These are phyloP conservation scores for Alouatta palliata DNA, from an alignment of 2,113 vertebrate species.

Conservation along the genomic window DNA sequence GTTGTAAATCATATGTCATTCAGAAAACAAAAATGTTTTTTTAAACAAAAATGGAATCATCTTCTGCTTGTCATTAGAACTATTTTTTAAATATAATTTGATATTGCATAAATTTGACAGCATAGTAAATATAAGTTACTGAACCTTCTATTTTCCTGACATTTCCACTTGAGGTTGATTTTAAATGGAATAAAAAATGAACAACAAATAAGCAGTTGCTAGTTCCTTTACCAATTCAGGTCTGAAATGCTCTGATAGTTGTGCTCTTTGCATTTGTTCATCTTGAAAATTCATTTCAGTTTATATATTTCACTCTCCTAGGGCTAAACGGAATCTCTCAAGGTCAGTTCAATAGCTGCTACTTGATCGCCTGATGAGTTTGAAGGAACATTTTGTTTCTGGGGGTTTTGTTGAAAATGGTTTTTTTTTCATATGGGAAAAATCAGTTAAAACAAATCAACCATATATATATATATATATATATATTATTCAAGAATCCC, in stretches of 20 bases:
- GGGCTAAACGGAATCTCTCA: not conserved
- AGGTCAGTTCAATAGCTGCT: not conserved
- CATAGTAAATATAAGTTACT: not conserved
- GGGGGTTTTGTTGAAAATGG: constrained; percentile 13
- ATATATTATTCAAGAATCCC: constrained; percentile 39
- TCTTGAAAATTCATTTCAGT: not conserved
- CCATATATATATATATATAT: constrained; percentile 10
- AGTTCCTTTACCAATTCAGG: not conserved
- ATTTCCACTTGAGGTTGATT: not conserved
- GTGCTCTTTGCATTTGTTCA: not conserved
- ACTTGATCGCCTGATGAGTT: not conserved
- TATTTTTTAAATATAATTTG: not conserved
- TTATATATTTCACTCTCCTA: not conserved
- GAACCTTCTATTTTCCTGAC: not conserved
- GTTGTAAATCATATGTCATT: not conserved
- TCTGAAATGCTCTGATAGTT: constrained; percentile 24
- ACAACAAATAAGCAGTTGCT: not conserved
- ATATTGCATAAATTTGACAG: not conserved
- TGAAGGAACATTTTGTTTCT: not conserved
- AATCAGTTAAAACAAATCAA: constrained; percentile 61
- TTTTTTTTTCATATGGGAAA: not conserved
- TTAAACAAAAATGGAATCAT: not conserved
- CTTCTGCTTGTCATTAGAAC: not conserved
- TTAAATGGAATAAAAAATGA: not conserved
- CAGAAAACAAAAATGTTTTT: not conserved